phyloP scores from a whole-genome alignment of 2,797 vertebrate genomes.

The Schizothorax lantsangensis region DNA sequence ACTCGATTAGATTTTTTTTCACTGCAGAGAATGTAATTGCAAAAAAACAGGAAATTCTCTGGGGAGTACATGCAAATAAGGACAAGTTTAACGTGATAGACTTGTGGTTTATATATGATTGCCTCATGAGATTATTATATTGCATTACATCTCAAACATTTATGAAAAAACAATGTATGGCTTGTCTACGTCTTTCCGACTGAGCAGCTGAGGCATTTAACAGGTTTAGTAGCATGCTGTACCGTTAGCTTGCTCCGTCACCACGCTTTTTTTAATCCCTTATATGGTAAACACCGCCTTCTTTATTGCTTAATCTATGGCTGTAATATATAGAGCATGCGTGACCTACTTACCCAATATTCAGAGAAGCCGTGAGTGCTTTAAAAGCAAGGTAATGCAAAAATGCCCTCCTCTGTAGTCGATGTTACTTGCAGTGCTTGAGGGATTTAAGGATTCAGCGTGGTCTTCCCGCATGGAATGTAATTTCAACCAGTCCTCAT shows the following conservation, averaged over 20 bases:
- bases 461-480: not conserved
- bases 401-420: not conserved
- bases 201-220: not conserved
- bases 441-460: not conserved
- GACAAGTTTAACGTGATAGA: constrained; percentile 9
- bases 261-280: constrained; percentile 56
- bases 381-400: not conserved
- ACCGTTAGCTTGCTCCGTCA: constrained; percentile 12
- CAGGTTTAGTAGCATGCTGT: not conserved
- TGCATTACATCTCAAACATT: not conserved
- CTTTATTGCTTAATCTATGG: not conserved
- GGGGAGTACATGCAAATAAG: not conserved
- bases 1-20: not conserved
- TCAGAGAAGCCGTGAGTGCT: not conserved
- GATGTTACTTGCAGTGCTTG: not conserved
- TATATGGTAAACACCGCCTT: constrained; percentile 66
- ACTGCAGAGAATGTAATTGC: not conserved
- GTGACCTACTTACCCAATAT: constrained; percentile 51
- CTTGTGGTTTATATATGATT: not conserved
- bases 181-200: not conserved
- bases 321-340: not conserved
- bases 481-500: constrained; percentile 8
- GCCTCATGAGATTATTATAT: not conserved
- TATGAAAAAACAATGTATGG: not conserved
- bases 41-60: not conserved